These are phyloP conservation scores for Drosophila kikkawai DNA, from an alignment of 1,140 invertebrate genomes.

Conservation along the genomic window DNA sequence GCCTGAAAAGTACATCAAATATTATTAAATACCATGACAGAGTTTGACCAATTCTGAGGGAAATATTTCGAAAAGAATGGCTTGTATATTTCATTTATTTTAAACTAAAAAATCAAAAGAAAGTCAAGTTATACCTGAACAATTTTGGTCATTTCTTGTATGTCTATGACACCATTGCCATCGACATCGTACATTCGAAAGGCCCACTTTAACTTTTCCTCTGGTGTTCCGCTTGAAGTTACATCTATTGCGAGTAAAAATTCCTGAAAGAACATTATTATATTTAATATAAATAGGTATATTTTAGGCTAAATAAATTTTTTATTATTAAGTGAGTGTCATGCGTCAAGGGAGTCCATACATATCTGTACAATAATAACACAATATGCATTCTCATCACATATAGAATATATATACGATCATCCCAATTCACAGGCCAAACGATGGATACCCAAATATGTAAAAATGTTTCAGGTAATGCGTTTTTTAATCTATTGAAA, in stretches of 20 bases:
- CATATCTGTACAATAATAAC: conserved; percentile 36
- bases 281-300: not conserved
- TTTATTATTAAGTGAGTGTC: conserved; percentile 11
- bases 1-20: conserved; percentile 89
- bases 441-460: conserved; percentile 30
- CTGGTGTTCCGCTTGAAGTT: conserved; percentile 97
- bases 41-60: not conserved
- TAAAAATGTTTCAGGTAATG: conserved; percentile 1
- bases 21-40: not conserved
- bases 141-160: conserved; percentile 98
- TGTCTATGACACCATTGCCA: conserved; percentile 99
- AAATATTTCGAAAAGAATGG: not conserved
- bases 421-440: conserved; percentile 1
- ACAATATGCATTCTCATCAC: conserved; percentile 45
- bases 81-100: not conserved
- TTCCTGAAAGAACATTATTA: conserved; percentile 88
- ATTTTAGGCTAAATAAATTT: conserved; percentile 3
- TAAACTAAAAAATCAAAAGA: not conserved
- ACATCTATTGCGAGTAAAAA: conserved; percentile 99
- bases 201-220: conserved; percentile 99
- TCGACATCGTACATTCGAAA: conserved; percentile 99
- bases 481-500: not conserved
- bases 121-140: conserved; percentile 89
- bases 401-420: conserved; percentile 33
- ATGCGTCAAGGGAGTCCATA: conserved; percentile 26